These are phyloP conservation scores for Lithosia quadra DNA, from an alignment of 2,888 invertebrate genomes.

Conservation along the genomic window DNA sequence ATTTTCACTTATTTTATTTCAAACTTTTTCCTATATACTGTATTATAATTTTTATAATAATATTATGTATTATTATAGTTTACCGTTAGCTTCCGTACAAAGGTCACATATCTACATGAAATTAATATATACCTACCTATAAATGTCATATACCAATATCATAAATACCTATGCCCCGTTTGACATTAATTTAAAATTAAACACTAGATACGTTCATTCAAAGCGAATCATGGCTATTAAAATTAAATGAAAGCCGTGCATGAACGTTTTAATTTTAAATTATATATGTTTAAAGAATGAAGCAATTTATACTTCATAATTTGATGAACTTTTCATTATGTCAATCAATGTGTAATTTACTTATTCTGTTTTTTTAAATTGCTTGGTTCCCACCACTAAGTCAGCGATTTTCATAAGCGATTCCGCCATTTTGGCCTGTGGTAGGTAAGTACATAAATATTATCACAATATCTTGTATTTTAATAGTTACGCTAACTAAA, in stretches of 20 bases:
- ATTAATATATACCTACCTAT: not conserved
- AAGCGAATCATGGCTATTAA: slow-evolving; percentile 24
- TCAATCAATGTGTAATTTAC: slow-evolving; percentile 27
- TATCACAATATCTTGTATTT: no score
- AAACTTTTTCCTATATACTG: not conserved
- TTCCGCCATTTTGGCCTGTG: not conserved
- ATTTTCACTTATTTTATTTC: not conserved
- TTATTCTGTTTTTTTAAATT: slow-evolving; percentile 19
- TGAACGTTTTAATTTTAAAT: slow-evolving; percentile 17
- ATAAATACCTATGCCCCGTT: not conserved
- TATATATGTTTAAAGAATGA: slow-evolving; percentile 19
- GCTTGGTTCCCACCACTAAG: slow-evolving; percentile 1
- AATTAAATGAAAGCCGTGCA: slow-evolving; percentile 30
- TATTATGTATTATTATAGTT: not conserved
- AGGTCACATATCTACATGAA: not conserved
- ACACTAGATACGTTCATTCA: slow-evolving; percentile 28
- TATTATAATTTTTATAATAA: not conserved
- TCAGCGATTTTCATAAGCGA: not conserved
- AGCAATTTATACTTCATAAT: slow-evolving; percentile 22
- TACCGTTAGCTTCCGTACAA: not conserved
- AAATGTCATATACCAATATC: not conserved
- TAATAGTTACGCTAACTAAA: no score
- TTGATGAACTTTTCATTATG: slow-evolving; percentile 30
- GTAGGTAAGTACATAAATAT: no score
- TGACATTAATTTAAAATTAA: slow-evolving; percentile 39